A percentile compares a stretch with the other conserved stretches of the same genome.
Evolutionary conservation across 2,888 invertebrate genomes (phyloP).

Genomic region (Coenonympha arcania): DNA sequence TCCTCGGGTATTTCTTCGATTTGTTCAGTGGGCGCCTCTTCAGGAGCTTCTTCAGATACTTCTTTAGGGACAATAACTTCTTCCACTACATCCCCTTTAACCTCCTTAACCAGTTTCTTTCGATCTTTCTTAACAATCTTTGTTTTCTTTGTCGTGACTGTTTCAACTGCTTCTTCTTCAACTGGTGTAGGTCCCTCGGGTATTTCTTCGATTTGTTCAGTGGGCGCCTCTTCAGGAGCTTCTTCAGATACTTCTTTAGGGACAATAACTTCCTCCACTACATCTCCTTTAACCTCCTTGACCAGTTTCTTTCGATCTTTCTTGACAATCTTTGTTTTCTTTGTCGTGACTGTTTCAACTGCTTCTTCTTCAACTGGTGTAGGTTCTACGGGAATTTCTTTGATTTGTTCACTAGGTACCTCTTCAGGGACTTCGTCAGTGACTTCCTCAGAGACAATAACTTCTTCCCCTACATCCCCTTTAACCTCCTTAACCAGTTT

Average conservation of each 20-base stretch:
- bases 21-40: not conserved
- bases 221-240: no score
- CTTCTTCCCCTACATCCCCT: not conserved
- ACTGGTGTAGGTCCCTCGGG: not conserved
- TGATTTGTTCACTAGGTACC: constrained; percentile 18
- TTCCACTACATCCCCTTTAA: not conserved
- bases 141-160: constrained; percentile 61
- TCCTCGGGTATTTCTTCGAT: constrained; percentile 72
- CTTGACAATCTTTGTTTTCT: constrained; percentile 57
- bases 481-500: constrained; percentile 43
- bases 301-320: constrained; percentile 30
- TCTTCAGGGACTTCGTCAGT: constrained; percentile 26
- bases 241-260: no score
- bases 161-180: constrained; percentile 65
- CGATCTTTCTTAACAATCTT: constrained; percentile 62
- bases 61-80: not conserved
- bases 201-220: no score
- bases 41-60: not conserved
- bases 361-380: constrained; percentile 64
- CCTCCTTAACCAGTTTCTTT: constrained; percentile 31
- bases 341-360: constrained; percentile 61
- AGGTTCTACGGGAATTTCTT: constrained; percentile 75
- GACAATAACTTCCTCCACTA: no score
- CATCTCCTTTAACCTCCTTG: constrained; percentile 53
- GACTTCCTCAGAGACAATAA: not conserved